These are phyloP conservation scores for Bombycilla garrulus DNA, from an alignment of 2,113 vertebrate species.

Conservation along the genomic window DNA sequence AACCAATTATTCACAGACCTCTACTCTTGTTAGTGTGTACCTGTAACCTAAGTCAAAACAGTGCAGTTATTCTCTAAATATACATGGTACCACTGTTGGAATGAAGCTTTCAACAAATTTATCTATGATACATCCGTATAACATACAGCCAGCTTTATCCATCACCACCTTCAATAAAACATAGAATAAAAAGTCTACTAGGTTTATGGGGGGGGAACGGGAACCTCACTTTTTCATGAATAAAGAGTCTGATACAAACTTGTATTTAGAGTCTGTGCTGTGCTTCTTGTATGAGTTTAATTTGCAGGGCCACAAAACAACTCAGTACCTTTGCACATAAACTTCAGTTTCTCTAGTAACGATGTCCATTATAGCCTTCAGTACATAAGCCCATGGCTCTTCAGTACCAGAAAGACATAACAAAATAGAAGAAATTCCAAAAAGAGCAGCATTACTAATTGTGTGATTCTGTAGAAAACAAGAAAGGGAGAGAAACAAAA, in stretches of 20 bases:
- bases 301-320: neutral
- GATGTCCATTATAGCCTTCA: neutral
- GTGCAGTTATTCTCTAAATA: neutral
- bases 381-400: neutral
- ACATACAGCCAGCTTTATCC: neutral
- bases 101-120: neutral
- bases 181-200: neutral
- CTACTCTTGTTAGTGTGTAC: neutral
- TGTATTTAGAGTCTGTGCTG: neutral
- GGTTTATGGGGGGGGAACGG: neutral
- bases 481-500: neutral
- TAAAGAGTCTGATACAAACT: neutral
- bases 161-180: neutral
- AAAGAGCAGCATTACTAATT: neutral
- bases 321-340: neutral
- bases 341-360: neutral
- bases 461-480: neutral
- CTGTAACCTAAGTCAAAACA: neutral
- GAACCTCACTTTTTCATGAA: accelerated
- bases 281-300: neutral
- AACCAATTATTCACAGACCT: neutral
- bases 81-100: neutral
- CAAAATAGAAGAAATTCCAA: neutral
- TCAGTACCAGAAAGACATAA: neutral
- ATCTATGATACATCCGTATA: neutral